phyloP scores from a whole-genome alignment of 2,797 vertebrate species.

The Paguma larvata region DNA sequence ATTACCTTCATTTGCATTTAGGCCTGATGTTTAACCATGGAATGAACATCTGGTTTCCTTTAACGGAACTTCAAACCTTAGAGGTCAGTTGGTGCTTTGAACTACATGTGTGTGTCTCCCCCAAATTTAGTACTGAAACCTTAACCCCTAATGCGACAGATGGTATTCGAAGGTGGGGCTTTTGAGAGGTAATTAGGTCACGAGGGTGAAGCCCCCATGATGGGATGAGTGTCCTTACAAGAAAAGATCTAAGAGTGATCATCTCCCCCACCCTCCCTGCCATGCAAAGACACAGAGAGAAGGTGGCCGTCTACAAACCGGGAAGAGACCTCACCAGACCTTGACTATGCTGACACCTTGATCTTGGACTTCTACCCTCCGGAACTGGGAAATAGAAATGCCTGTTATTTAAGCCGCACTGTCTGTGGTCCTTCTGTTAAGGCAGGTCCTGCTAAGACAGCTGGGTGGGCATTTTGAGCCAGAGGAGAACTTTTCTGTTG shows the following conservation, averaged over 20 bases:
- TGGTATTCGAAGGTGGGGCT: neutral
- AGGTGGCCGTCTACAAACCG: neutral
- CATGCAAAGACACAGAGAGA: neutral
- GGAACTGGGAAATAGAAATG: neutral
- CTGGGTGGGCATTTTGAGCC: neutral
- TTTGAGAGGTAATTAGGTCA: neutral
- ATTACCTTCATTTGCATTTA: neutral
- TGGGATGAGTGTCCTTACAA: neutral
- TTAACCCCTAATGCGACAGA: neutral
- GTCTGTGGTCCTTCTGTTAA: neutral
- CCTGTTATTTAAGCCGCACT: neutral
- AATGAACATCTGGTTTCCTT: neutral
- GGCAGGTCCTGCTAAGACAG: neutral
- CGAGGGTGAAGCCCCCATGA: no score
- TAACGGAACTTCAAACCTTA: neutral
- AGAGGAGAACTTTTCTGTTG: neutral
- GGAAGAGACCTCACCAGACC: neutral
- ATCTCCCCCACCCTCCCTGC: no score
- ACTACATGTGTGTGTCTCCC: neutral
- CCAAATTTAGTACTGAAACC: neutral
- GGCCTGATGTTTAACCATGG: no score
- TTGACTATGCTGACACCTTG: neutral
- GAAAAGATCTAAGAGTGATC: neutral
- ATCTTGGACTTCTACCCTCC: neutral
- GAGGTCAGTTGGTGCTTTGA: neutral